Conservation (phyloP, 2,888 invertebrate species). For the Disparrhopalites patrizii region DNA sequence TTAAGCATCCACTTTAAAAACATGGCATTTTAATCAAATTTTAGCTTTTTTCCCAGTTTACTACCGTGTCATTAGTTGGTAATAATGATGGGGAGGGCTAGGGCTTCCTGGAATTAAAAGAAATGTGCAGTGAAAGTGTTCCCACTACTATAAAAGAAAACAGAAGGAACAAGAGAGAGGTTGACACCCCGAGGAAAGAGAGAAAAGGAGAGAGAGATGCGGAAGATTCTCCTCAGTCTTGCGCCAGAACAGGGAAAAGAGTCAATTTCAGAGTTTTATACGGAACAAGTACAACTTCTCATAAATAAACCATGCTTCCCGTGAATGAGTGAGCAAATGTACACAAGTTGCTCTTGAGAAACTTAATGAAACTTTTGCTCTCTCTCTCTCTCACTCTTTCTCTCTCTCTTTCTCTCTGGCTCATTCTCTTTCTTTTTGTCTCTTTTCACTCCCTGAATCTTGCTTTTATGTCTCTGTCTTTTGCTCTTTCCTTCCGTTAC, state of each 20-base stretch:
- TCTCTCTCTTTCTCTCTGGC: not conserved
- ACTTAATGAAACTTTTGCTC: constrained; percentile 16
- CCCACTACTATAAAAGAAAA: not conserved
- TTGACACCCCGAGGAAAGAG: not conserved
- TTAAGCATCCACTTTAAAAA: no score
- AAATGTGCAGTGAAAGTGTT: no score
- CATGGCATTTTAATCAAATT: no score
- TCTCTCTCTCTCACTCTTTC: not conserved
- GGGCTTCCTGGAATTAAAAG: no score
- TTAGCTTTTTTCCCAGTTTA: no score
- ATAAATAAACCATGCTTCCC: constrained; percentile 16
- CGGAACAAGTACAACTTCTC: constrained; percentile 19
- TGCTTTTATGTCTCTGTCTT: no score
- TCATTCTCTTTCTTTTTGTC: not conserved
- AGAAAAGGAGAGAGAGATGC: not conserved
- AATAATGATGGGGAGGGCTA: no score
- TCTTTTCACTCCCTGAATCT: no score
- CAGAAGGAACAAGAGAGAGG: not conserved
- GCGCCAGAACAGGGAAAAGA: no score
- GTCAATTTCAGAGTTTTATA: constrained; percentile 20
- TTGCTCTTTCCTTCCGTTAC: no score
- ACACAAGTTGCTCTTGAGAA: constrained; percentile 7
- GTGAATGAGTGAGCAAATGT: not conserved
- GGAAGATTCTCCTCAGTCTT: constrained; percentile 11
- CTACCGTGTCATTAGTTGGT: no score